Conservation (phyloP, 2,113 vertebrate species). For the Oreochromis spilurus region DNA sequence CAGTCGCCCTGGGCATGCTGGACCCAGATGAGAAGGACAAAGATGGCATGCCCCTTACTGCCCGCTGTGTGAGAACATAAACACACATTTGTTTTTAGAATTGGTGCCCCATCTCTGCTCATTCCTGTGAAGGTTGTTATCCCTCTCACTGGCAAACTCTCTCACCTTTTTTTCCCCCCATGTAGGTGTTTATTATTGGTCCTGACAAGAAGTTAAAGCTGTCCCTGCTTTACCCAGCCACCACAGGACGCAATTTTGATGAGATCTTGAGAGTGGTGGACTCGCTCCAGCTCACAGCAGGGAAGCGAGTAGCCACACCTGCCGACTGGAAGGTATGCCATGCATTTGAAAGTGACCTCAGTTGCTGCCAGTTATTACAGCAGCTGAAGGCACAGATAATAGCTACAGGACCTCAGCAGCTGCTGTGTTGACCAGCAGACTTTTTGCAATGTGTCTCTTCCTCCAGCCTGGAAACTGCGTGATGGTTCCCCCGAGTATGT, state of each 20-base stretch:
- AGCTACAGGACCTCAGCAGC: neutral
- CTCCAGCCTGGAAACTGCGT: constrained; percentile 82
- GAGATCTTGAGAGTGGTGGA: constrained; percentile 89
- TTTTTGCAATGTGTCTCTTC: neutral
- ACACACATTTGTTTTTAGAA: neutral
- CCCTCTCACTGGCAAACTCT: neutral
- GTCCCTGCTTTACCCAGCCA: constrained; percentile 89
- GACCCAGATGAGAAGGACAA: constrained; percentile 85
- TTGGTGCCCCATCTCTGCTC: neutral
- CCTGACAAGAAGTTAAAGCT: constrained; percentile 92
- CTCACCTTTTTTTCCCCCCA: neutral
- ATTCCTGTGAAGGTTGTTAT: neutral
- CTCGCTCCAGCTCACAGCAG: constrained; percentile 85
- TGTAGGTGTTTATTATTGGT: constrained; percentile 87
- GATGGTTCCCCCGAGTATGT: constrained; percentile 85
- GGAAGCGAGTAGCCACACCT: constrained; percentile 83
- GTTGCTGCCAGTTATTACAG: neutral
- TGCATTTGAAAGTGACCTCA: neutral
- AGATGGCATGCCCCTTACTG: constrained; percentile 83
- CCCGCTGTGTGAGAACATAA: constrained; percentile 81
- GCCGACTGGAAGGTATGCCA: constrained; percentile 87
- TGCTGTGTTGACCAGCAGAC: neutral
- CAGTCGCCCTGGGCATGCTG: constrained; percentile 86
- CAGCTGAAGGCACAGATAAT: neutral
- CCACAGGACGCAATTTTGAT: constrained; percentile 90